Conservation (phyloP, 1,140 invertebrate genomes). For the Gonatopus flavifemur region DNA sequence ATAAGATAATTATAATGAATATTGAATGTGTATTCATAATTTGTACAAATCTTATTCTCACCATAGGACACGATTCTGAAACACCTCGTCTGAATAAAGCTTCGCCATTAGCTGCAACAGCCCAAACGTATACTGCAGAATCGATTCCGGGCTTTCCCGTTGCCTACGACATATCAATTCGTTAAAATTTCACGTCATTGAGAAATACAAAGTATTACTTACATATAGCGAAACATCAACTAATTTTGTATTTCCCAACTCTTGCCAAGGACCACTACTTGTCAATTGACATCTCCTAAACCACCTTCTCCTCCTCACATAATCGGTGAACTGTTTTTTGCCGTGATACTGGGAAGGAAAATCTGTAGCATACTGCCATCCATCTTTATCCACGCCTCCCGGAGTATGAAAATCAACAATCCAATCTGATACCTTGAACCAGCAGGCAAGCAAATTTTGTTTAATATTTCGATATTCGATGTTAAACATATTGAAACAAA, state of each 20-base stretch:
- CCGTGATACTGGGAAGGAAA: slow-evolving; percentile 85
- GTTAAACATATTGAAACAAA: background rate
- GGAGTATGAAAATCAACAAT: slow-evolving; percentile 83
- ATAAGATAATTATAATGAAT: slow-evolving; percentile 23
- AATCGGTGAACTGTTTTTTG: slow-evolving; percentile 84
- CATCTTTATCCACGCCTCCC: slow-evolving; percentile 86
- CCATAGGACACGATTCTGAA: slow-evolving; percentile 66
- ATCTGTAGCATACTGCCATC: slow-evolving; percentile 93
- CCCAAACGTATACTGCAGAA: slow-evolving; percentile 70
- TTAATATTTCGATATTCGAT: background rate
- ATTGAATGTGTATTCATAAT: slow-evolving; percentile 3
- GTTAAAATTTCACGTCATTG: too few species aligned
- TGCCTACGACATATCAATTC: slow-evolving; percentile 23
- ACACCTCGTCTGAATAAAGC: slow-evolving; percentile 78
- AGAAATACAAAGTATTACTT: slow-evolving; percentile 21
- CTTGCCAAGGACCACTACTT: slow-evolving; percentile 85
- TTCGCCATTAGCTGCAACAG: slow-evolving; percentile 79
- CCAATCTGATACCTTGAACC: slow-evolving; percentile 80
- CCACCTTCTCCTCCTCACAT: slow-evolving; percentile 83
- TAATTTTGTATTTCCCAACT: slow-evolving; percentile 80
- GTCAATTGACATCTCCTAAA: slow-evolving; percentile 77
- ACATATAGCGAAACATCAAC: slow-evolving; percentile 79
- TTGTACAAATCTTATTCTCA: slow-evolving; percentile 44
- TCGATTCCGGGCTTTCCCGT: slow-evolving; percentile 46
- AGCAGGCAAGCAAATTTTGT: background rate